Base-by-base conservation (phyloP, 2,888 invertebrate species). In the Brachyopa scutellaris region DNA sequence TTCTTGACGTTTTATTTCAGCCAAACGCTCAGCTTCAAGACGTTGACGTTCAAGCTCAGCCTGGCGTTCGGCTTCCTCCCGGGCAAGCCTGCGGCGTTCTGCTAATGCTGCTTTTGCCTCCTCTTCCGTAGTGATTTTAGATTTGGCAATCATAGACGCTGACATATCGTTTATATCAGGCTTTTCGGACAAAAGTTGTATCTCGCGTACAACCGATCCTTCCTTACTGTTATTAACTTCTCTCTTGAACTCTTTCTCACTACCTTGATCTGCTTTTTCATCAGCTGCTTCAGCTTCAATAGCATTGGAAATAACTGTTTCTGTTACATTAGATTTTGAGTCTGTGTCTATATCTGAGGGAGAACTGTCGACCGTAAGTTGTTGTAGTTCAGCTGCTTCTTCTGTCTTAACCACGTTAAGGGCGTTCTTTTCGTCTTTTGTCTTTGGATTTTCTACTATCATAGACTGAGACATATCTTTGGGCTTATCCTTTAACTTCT, bases 71-170 rank as follows among this genome's bases (percentile, higher is more conserved):
- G 97, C 95, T 90, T 97, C 97, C 91, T 97, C 98, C 13, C 98
- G 91, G 8, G 97, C 97, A 77, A 96, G 92, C 73, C 97, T 93
- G 85, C 98, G 92, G 80, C 97, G 93, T 91, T 98, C 98, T 0
- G 98, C 97, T 69, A 98, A 91, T 67, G 97, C 97, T 13, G 97
- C 97, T 91, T 97, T 98, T 6, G 98, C 98, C 89, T 97, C 94
- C 89, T 97, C 97, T 91, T 97, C 97, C 1, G 97, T 97, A 7
- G 95, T 96, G 85, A 97, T 96, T 85, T 94, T 92, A 26, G 92
- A 91, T 88, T 93, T 94, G 8, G 93, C 92, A 77, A 93, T 93
- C 92, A 94, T 93, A 31, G 94, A 94, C 49, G 94, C 93, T 85
- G 92, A 88, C 89, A 90, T 90, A 84, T 90, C 90, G 40, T 86